Conservation (phyloP, 2,113 vertebrate species). For the Neotragus pygmaeus region DNA sequence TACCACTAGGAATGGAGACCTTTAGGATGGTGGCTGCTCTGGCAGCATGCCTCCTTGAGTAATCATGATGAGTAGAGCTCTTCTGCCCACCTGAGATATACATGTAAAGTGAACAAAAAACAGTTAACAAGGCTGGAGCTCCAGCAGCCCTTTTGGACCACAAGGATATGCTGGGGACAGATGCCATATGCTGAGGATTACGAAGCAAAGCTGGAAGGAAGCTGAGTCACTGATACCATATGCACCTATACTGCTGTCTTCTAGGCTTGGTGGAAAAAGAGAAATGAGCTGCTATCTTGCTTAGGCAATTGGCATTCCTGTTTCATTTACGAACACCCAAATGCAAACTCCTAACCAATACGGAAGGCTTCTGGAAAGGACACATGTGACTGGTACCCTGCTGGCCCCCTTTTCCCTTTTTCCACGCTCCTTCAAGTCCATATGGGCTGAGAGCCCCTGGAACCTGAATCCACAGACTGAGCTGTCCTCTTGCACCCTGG, state of each 20-base stretch:
- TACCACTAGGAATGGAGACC: background rate
- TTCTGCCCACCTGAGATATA: background rate
- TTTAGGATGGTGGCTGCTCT: background rate
- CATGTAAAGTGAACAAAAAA: background rate
- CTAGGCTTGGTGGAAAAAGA: background rate
- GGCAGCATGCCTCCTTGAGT: background rate
- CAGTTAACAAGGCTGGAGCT: background rate
- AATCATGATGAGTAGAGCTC: background rate
- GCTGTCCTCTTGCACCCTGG: background rate
- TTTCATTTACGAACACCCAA: background rate
- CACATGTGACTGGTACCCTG: background rate
- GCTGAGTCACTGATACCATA: background rate
- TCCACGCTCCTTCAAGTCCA: background rate
- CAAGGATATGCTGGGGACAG: background rate
- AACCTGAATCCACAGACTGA: background rate
- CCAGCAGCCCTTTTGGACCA: background rate
- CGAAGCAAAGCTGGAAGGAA: background rate
- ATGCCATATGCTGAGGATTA: accelerated
- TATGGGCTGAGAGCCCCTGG: background rate
- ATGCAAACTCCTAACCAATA: background rate
- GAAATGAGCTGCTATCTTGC: background rate
- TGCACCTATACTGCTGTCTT: background rate
- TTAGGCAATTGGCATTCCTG: background rate
- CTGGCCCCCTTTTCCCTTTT: background rate
- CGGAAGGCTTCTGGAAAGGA: background rate